Evolutionary conservation across 2,797 vertebrate genomes (phyloP).

Genomic region (Platalea minor): DNA sequence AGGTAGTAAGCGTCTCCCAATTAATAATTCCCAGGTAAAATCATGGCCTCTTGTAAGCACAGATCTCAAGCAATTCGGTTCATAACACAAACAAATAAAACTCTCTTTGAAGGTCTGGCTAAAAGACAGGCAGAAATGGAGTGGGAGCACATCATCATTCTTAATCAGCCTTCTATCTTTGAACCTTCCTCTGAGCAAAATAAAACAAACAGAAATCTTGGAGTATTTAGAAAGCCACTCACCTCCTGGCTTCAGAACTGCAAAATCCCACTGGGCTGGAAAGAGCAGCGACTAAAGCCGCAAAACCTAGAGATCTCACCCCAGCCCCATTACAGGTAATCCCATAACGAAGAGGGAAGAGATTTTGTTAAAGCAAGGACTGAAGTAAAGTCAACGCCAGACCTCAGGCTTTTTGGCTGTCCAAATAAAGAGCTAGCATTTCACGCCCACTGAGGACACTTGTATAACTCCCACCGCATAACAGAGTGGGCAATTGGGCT

Average conservation of each 20-base stretch:
- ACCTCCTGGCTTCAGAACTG: background rate
- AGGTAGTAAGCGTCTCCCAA: constrained; percentile 32
- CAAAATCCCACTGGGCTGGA: background rate
- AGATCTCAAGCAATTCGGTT: constrained; percentile 20
- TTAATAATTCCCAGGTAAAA: constrained; percentile 48
- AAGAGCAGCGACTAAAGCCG: background rate
- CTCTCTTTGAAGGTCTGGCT: constrained; percentile 47
- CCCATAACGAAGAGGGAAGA: background rate
- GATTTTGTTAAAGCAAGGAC: background rate
- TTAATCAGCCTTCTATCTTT: constrained; percentile 15
- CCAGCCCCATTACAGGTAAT: background rate
- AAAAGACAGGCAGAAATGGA: background rate
- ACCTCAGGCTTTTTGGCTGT: background rate
- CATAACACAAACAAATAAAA: constrained; percentile 18
- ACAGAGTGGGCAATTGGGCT: background rate
- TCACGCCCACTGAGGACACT: background rate
- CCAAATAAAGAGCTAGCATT: background rate
- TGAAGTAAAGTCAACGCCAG: background rate
- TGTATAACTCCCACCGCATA: background rate
- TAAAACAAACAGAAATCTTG: constrained; percentile 9
- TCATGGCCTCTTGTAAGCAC: background rate
- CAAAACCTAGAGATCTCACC: background rate
- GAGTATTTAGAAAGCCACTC: constrained; percentile 1
- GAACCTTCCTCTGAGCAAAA: constrained; percentile 35
- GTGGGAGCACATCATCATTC: background rate